Evolutionary conservation across 2,888 invertebrate species (phyloP), one percentile per base, ranked within the genome.

Genomic region (Spisula subtruncata): DNA sequence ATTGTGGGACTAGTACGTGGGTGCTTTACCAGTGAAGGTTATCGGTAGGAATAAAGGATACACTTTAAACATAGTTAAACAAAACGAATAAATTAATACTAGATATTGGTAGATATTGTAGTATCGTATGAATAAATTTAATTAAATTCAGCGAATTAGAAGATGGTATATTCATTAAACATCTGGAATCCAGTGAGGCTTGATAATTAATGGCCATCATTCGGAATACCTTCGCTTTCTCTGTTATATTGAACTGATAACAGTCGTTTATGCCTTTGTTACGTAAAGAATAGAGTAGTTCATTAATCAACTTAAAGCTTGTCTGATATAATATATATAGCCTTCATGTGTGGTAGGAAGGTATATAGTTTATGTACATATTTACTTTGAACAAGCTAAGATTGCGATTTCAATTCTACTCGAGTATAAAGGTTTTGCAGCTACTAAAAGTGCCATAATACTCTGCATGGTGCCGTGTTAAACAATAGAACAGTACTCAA

Each of bases 291-390:
- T 79, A 48, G 48, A 48, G 46, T 85, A 85, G 51, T 56, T 85
- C 75, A 85, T 79, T 85, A 51, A 46, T 46, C 60, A 66, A 66
- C 25, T 6, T 25, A 8, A 66, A 10, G n/a, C 20, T 25, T 66
- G 60, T 60, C n/a, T 66, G 25, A 66, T 66, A 66, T 25, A 66
- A 12, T 25, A 25, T 25, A 56, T 20, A 66, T 25, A 6, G 12
- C 14, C 85, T 56, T 35, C 85, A 85, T 85, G 85, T 85, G 85
- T 80, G 85, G 85, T 54, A 80, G 14, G 25, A 12, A 25, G 12
- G 29, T 84, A 51, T 51, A 75, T 75, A 84, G 84, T 84, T 83
- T 84, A 51, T 71, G 75, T 84, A 84, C 75, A 84, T 75, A 84
- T 84, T 84, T 71, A 51, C 84, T 71, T 75, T 84, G 75, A 46